Evolutionary conservation across 2,797 vertebrate genomes (phyloP).

Genomic region (Fratercula arctica): DNA sequence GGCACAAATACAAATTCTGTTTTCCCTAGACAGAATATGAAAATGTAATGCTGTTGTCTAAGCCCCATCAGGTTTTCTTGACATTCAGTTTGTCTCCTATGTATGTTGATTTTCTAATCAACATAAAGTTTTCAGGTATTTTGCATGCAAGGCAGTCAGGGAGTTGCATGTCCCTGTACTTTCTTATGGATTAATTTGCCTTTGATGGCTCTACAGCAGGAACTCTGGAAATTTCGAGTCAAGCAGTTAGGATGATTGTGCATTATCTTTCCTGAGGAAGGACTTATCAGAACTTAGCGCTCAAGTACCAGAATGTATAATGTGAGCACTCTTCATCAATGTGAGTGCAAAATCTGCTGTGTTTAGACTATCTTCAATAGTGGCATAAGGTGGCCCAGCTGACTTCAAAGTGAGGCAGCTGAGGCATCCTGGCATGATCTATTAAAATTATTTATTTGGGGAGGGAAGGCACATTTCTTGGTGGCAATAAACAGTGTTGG

Average conservation of each 20-base stretch:
- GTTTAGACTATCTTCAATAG: neutral
- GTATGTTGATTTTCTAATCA: neutral
- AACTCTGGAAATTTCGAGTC: neutral
- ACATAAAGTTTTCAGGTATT: neutral
- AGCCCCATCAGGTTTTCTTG: neutral
- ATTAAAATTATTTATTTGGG: neutral
- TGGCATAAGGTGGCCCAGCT: neutral
- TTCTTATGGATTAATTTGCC: neutral
- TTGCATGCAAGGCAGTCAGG: neutral
- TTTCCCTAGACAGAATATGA: neutral
- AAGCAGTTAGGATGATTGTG: neutral
- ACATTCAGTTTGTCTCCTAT: neutral
- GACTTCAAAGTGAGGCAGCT: neutral
- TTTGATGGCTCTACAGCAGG: neutral
- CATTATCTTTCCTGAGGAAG: neutral
- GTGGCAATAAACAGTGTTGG: neutral
- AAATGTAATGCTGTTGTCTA: neutral
- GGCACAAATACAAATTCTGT: constrained; percentile 6
- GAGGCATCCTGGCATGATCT: neutral
- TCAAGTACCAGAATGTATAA: neutral
- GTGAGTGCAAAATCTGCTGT: neutral
- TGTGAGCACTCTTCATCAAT: neutral
- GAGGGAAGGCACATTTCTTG: neutral
- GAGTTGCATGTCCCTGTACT: neutral
- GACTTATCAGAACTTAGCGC: neutral